Evolutionary conservation across 2,797 vertebrate genomes (phyloP), one percentile per base, ranked within the genome.

Genomic region (Lithobates pipiens): DNA sequence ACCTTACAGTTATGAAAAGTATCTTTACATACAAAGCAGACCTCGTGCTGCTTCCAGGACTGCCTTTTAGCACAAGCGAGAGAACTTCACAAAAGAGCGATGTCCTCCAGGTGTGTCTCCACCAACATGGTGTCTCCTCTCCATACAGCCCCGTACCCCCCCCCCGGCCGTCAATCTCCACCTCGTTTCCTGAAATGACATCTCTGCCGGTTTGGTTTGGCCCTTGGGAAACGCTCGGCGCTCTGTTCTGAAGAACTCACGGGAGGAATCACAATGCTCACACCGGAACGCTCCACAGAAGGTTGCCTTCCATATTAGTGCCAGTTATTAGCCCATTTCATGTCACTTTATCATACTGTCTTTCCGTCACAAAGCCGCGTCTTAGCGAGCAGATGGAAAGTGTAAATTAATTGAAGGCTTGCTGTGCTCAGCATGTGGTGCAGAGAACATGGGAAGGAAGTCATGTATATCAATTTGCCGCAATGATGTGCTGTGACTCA

Each of bases 341-440:
- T 83, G 89, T 88, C 89, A 84, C 88, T 93, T 91, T 89, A 91
- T 92, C 92, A 91, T 29, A 23, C 84, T 88, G 90, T 44, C 91
- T 90, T 89, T 92, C 90, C 91, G 84, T 91, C 91, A 89, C 23
- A 88, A 91, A 8, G 86, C 90, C 89, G 23, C 91, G 90, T 91
- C 92, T 91, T 90, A 79, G 78, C 88, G 86, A 92, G 87, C 93
- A 93, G 92, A 93, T 93, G 92, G 93, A 91, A 92, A 92, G 91
- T 90, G 93, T 92, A 92, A 93, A 92, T 93, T 93, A 94, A 93
- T 93, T 93, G 92, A 93, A 89, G 89, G 85, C 91, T 81, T 86
- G 90, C 92, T 92, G 93, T 90, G 92, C 92, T 88, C 92, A 91
- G 91, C 90, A 88, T 91, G 91, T 70, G 88, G 89, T 67, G 84